Percentiles rank a stretch among this genome's conserved stretches.
phyloP scores from a whole-genome alignment of 1,140 invertebrate species.

The Macrobrachium nipponense region DNA sequence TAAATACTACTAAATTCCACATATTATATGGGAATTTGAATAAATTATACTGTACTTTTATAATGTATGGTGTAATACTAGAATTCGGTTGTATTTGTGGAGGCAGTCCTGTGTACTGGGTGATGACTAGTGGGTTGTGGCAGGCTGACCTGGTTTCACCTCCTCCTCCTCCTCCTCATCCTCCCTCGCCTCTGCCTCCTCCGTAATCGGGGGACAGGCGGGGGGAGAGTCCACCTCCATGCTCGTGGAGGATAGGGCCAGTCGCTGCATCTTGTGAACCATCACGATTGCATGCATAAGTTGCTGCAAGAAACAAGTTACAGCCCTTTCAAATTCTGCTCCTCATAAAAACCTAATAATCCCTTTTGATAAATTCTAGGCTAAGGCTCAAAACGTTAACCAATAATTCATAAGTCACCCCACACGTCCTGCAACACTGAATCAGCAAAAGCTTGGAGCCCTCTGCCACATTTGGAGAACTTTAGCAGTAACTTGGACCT shows the following conservation, averaged over 20 bases:
- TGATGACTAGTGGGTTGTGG: conserved; percentile 48
- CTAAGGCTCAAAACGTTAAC: background rate
- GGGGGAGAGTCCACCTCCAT: conserved; percentile 64
- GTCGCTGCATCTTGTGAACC: conserved; percentile 73
- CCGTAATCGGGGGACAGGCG: conserved; percentile 62
- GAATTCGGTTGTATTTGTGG: background rate
- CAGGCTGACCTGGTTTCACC: conserved; percentile 51
- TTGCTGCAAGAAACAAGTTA: conserved; percentile 68
- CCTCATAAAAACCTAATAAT: conserved; percentile 21
- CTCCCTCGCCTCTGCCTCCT: conserved; percentile 57
- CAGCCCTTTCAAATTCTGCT: conserved; percentile 59
- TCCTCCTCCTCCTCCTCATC: conserved; percentile 55
- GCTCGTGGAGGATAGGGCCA: conserved; percentile 68
- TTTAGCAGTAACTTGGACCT: conserved; percentile 31
- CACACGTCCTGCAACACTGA: conserved; percentile 24
- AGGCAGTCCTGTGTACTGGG: conserved; percentile 40
- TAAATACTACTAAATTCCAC: too few species aligned
- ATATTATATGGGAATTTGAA: too few species aligned
- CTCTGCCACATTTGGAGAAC: conserved; percentile 24
- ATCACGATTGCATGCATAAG: conserved; percentile 73
- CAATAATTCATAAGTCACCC: too few species aligned
- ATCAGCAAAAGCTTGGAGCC: conserved; percentile 30
- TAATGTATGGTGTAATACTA: too few species aligned
- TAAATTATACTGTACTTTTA: too few species aligned
- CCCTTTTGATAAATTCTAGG: conserved; percentile 16